Evolutionary conservation across 2,797 vertebrate species (phyloP).

Genomic region (Poecilia picta): DNA sequence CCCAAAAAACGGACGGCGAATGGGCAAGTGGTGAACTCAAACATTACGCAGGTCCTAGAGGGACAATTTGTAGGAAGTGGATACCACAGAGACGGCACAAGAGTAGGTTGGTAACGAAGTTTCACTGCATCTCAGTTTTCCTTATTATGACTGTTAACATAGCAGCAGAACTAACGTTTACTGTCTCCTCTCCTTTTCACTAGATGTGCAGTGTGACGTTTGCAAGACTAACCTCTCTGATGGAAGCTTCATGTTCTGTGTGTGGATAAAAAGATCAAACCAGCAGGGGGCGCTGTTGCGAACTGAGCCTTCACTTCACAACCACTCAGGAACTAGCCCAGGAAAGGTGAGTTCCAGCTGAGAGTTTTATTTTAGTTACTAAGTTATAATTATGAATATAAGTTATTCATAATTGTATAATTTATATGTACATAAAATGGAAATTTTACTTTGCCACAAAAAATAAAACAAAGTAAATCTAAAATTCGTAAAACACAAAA

Average conservation of each 20-base stretch:
- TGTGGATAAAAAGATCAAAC: conserved; percentile 86
- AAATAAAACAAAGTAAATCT: no score
- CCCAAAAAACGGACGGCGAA: conserved; percentile 78
- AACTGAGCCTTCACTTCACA: conserved; percentile 69
- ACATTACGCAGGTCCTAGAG: conserved; percentile 77
- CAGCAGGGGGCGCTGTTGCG: conserved; percentile 76
- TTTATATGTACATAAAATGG: neutral
- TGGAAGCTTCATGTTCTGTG: conserved; percentile 81
- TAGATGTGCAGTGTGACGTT: conserved; percentile 89
- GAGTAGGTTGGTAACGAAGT: conserved; percentile 78
- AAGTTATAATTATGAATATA: no score
- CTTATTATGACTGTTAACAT: neutral
- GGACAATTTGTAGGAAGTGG: conserved; percentile 84
- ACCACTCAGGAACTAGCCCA: conserved; percentile 76
- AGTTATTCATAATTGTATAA: no score
- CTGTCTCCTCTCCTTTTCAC: neutral
- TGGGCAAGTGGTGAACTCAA: conserved; percentile 7
- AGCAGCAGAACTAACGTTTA: neutral
- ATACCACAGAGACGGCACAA: conserved; percentile 89
- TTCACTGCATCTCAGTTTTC: neutral
- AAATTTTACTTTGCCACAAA: neutral
- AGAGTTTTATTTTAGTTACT: neutral
- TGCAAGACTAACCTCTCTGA: conserved; percentile 74
- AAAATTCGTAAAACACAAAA: neutral
- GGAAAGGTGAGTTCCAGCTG: conserved; percentile 81